A percentile compares a stretch with the other conserved stretches of the same genome.
Evolutionary conservation across 2,113 vertebrate species (phyloP).

Genomic region (Trematomus loennbergii): DNA sequence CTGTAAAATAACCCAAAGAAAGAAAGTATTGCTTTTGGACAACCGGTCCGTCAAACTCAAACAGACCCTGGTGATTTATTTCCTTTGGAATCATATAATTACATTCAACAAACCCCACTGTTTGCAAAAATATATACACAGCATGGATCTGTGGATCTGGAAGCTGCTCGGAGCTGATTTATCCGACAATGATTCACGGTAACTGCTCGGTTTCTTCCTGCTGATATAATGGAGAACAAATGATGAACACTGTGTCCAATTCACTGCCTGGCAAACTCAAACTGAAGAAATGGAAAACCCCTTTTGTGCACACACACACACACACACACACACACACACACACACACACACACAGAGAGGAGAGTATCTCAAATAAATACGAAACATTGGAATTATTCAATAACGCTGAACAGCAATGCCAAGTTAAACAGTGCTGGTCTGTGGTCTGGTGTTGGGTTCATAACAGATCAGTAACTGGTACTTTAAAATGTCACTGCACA

Average conservation of each 20-base stretch:
- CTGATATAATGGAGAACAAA: constrained; percentile 1
- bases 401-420: neutral
- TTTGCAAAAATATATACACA: constrained; percentile 32
- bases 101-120: neutral
- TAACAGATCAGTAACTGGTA: neutral
- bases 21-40: constrained; percentile 17
- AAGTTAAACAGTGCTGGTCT: neutral
- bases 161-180: neutral
- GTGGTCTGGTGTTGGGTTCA: neutral
- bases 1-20: neutral
- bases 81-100: constrained; percentile 19
- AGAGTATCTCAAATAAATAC: neutral
- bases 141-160: constrained; percentile 5
- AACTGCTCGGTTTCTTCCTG: neutral
- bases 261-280: neutral
- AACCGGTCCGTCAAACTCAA: constrained; percentile 1
- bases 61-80: neutral
- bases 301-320: neutral
- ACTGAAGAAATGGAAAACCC: constrained; percentile 18
- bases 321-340: neutral
- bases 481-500: too few species aligned
- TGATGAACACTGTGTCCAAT: constrained; percentile 16
- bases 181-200: neutral
- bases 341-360: neutral
- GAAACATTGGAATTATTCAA: neutral